Evolutionary conservation across 2,113 vertebrate genomes (phyloP).

Genomic region (Struthidea cinerea): DNA sequence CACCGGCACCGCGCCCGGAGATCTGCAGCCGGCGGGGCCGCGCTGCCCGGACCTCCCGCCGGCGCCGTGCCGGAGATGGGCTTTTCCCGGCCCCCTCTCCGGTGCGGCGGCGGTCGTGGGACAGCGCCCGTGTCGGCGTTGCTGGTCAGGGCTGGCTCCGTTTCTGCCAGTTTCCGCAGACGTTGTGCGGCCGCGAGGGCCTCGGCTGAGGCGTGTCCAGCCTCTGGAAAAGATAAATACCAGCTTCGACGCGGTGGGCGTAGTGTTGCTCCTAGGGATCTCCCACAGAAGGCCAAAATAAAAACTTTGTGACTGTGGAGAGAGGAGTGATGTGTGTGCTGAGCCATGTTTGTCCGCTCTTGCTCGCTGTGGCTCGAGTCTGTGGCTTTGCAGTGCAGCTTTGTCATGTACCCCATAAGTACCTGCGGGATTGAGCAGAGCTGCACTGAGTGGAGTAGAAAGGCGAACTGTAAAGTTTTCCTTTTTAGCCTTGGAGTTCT

Average conservation of each 20-base stretch:
- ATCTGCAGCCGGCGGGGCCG: background rate
- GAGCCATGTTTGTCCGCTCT: accelerated
- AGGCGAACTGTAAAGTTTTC: background rate
- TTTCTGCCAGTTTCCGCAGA: background rate
- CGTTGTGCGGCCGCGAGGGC: background rate
- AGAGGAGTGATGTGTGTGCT: background rate
- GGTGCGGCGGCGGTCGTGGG: background rate
- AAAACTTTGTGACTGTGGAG: background rate
- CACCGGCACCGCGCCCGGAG: background rate
- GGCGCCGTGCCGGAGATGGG: background rate
- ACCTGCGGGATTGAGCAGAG: too few relatives aligned
- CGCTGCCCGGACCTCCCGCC: background rate
- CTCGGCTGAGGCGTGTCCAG: background rate
- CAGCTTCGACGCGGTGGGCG: background rate
- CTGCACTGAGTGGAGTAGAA: background rate
- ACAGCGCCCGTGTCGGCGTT: background rate
- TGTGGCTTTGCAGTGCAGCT: accelerated
- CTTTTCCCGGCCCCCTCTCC: background rate
- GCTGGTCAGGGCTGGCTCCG: background rate
- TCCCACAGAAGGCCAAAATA: accelerated
- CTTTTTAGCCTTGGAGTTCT: background rate
- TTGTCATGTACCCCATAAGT: accelerated
- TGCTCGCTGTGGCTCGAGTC: background rate
- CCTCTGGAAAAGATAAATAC: background rate
- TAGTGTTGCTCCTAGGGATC: background rate